Evolutionary conservation across 2,113 vertebrate species (phyloP).

Genomic region (Prunella himalayana): DNA sequence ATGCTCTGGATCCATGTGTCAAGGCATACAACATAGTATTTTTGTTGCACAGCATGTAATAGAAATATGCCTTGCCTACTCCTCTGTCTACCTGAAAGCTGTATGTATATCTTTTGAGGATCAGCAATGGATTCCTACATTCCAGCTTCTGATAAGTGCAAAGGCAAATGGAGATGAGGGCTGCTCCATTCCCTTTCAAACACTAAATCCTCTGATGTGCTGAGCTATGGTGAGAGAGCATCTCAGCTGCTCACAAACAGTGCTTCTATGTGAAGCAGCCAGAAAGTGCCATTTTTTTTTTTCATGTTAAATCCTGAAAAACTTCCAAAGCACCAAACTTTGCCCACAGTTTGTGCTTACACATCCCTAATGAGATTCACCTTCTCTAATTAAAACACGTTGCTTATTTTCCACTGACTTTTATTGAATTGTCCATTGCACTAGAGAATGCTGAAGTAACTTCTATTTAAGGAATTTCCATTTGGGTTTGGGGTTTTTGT

Average conservation of each 20-base stretch:
- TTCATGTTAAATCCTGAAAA: background rate
- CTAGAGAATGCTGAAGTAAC: background rate
- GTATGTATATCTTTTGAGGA: background rate
- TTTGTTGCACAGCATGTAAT: background rate
- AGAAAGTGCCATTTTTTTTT: background rate
- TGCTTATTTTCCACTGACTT: background rate
- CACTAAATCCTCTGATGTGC: background rate
- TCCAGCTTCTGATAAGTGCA: background rate
- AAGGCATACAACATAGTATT: background rate
- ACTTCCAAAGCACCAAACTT: background rate
- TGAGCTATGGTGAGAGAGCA: background rate
- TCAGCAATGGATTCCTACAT: background rate
- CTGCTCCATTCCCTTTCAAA: background rate
- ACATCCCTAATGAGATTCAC: background rate
- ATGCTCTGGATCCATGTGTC: background rate
- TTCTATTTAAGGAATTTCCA: background rate
- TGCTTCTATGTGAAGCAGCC: background rate
- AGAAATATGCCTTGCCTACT: background rate
- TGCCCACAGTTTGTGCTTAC: background rate
- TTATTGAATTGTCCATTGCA: background rate
- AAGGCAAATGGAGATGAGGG: background rate
- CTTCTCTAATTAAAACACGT: background rate
- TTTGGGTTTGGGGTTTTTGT: background rate
- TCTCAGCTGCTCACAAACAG: background rate
- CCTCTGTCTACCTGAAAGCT: background rate